Evolutionary conservation across 2,888 invertebrate species (phyloP).

Genomic region (Schrankia costaestrigalis): DNA sequence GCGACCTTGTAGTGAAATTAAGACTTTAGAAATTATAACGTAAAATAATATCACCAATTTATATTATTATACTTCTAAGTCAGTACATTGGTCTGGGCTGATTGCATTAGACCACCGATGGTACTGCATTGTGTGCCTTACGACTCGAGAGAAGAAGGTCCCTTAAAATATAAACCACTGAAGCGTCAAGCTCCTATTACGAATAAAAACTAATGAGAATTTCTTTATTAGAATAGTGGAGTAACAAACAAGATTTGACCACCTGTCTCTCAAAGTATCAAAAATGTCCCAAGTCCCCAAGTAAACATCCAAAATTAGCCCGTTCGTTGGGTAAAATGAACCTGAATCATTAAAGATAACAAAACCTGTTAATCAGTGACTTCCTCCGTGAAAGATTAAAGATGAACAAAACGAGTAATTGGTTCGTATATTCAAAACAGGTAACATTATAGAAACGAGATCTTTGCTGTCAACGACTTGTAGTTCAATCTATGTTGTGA

Average conservation of each 20-base stretch:
- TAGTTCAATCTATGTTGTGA: conserved; percentile 23
- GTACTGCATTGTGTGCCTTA: too few species aligned
- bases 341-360: conserved; percentile 59
- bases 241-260: conserved; percentile 4
- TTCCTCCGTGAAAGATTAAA: conserved; percentile 61
- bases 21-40: too few species aligned
- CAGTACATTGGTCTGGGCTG: too few species aligned
- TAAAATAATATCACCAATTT: too few species aligned
- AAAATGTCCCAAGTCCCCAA: conserved; percentile 10
- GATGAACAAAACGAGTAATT: conserved; percentile 52
- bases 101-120: too few species aligned
- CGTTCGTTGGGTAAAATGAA: conserved; percentile 46
- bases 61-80: too few species aligned
- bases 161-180: too few species aligned
- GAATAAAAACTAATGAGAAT: too few species aligned
- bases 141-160: too few species aligned
- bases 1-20: too few species aligned
- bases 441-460: conserved; percentile 48
- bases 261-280: conserved; percentile 1
- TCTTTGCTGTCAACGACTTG: conserved; percentile 34
- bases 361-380: conserved; percentile 62
- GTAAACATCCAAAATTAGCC: conserved; percentile 38
- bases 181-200: too few species aligned
- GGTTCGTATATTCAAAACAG: conserved; percentile 47
- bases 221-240: not conserved